Percentiles rank a stretch among this genome's conserved stretches.
Evolutionary conservation across 2,888 invertebrate species (phyloP).

Genomic region (Sminthurides aquaticus): DNA sequence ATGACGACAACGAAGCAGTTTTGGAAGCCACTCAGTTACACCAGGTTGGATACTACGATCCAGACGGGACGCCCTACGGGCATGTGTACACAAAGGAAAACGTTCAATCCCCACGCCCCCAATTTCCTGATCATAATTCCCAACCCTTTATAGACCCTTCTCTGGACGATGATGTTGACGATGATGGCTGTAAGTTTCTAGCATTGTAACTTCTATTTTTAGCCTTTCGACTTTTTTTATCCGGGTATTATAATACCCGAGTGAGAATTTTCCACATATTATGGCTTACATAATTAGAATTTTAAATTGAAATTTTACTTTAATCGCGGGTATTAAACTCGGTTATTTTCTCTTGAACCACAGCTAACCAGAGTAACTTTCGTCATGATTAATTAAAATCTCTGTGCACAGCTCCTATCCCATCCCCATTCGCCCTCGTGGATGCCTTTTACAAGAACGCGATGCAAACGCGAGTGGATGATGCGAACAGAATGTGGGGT

Average conservation of each 20-base stretch:
- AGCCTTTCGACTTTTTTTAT: too few species aligned
- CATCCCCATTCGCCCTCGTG: slow-evolving; percentile 8
- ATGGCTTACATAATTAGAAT: too few species aligned
- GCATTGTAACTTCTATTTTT: neutral
- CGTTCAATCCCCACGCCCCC: neutral
- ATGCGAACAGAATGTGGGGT: slow-evolving; percentile 16
- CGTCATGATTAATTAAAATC: too few species aligned
- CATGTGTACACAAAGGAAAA: slow-evolving; percentile 1
- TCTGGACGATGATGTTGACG: slow-evolving; percentile 3
- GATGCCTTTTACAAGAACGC: slow-evolving; percentile 5
- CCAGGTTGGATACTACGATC: slow-evolving; percentile 16
- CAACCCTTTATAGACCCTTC: neutral
- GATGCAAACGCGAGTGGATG: slow-evolving; percentile 6
- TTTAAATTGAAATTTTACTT: too few species aligned
- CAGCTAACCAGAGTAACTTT: too few species aligned
- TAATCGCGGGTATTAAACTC: too few species aligned
- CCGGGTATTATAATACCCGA: too few species aligned
- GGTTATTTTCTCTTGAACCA: too few species aligned
- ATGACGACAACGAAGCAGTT: slow-evolving; percentile 9
- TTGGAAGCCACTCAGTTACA: slow-evolving; percentile 6
- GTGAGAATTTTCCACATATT: too few species aligned
- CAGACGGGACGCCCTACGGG: slow-evolving; percentile 7
- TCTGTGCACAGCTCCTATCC: too few species aligned
- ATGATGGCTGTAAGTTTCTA: neutral
- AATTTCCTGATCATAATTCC: neutral